Percentiles rank a stretch among this genome's conserved stretches.
Evolutionary conservation across 2,113 vertebrate species (phyloP).

Genomic region (Uria aalge): DNA sequence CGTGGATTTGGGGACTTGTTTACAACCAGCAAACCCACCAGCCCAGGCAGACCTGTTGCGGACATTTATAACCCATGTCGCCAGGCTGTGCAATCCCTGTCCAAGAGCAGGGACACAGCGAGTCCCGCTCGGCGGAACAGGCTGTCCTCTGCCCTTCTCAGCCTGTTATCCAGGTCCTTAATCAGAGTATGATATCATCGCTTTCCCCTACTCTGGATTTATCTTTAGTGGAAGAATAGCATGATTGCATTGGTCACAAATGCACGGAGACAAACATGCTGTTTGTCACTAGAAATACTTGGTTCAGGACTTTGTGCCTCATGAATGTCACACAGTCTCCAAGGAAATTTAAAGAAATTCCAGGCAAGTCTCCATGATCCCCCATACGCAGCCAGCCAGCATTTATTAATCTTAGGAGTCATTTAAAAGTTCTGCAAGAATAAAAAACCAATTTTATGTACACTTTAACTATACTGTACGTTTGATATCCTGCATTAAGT

Average conservation of each 20-base stretch:
- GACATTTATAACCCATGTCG: background rate
- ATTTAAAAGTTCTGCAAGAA: background rate
- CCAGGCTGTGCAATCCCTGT: background rate
- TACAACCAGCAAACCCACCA: background rate
- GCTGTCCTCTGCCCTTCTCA: conserved; percentile 4
- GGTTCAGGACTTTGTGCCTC: background rate
- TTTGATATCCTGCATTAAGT: background rate
- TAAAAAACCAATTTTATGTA: background rate
- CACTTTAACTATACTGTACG: background rate
- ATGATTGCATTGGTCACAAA: background rate
- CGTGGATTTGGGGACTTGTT: background rate
- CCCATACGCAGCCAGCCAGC: background rate
- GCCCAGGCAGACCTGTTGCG: background rate
- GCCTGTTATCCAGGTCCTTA: background rate
- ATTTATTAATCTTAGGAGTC: background rate
- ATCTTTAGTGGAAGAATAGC: background rate
- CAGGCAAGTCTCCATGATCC: background rate
- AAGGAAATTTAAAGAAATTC: background rate
- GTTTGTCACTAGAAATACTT: background rate
- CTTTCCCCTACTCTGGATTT: background rate
- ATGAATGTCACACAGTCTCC: background rate
- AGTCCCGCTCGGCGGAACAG: background rate
- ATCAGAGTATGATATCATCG: background rate
- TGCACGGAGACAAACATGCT: fast-evolving
- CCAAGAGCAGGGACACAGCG: background rate